These are phyloP conservation scores for Capricornis sumatraensis DNA, from an alignment of 2,113 vertebrate species.

Conservation along the genomic window DNA sequence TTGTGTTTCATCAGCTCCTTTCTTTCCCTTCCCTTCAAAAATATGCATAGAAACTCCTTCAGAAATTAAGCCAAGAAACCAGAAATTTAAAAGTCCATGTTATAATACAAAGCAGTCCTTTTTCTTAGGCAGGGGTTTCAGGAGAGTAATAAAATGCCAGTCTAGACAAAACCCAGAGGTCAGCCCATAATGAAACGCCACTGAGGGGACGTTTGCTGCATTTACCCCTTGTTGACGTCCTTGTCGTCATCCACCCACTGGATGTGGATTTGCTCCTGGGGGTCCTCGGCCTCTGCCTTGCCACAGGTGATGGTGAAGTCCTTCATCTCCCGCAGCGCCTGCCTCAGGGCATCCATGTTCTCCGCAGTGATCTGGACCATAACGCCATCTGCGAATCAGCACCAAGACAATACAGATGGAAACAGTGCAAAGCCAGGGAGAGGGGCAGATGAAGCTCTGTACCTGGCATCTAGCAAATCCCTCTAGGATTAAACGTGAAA, in stretches of 20 bases:
- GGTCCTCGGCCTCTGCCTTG: conserved; percentile 92
- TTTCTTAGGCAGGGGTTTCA: background rate
- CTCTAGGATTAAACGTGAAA: background rate
- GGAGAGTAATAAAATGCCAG: background rate
- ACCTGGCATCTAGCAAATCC: background rate
- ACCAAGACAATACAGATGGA: background rate
- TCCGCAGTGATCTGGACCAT: conserved; percentile 99
- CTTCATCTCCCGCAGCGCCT: conserved; percentile 97
- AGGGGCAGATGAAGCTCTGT: background rate
- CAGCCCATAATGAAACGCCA: background rate
- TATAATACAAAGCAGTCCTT: background rate
- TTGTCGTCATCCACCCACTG: conserved; percentile 98
- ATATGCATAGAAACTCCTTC: background rate
- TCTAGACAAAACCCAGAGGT: background rate
- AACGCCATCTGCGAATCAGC: conserved; percentile 88
- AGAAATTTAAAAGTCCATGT: background rate
- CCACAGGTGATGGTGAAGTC: conserved; percentile 95
- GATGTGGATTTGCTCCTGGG: conserved; percentile 92
- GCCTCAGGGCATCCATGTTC: conserved; percentile 94
- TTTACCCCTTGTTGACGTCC: conserved; percentile 95
- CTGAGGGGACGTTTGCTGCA: rapidly evolving
- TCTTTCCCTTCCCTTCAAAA: background rate
- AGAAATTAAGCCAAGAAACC: background rate
- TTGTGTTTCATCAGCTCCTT: background rate
- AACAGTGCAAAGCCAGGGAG: background rate